These are phyloP conservation scores for Actinemys pallida DNA, from an alignment of 2,113 vertebrate genomes.

Conservation along the genomic window DNA sequence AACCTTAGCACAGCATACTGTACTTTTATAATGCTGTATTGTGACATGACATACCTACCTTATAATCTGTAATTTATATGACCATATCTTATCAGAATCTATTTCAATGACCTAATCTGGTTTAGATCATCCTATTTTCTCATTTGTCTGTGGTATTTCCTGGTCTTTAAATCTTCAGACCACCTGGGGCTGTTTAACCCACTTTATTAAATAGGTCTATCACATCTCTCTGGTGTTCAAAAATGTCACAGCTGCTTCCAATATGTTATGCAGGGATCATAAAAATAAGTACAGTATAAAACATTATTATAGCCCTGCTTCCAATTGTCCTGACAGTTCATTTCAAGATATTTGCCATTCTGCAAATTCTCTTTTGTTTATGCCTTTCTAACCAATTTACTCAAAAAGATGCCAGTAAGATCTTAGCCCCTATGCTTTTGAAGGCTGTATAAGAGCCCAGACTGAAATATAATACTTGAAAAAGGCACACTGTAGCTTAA, in stretches of 20 bases:
- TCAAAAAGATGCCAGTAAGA: neutral
- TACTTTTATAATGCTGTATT: accelerated
- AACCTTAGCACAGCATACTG: neutral
- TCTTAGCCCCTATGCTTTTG: neutral
- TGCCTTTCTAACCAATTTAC: neutral
- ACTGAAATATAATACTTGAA: neutral
- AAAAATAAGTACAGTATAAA: constrained; percentile 65
- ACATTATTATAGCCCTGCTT: constrained; percentile 43
- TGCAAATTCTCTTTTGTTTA: neutral
- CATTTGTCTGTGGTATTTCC: constrained; percentile 70
- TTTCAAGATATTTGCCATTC: neutral
- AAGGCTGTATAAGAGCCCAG: neutral
- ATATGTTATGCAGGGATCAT: constrained; percentile 42
- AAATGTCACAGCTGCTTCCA: constrained; percentile 72
- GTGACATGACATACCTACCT: constrained; percentile 20
- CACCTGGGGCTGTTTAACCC: constrained; percentile 64
- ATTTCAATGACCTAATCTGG: constrained; percentile 37
- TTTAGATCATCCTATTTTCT: constrained; percentile 62
- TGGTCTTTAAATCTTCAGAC: constrained; percentile 64
- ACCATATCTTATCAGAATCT: constrained; percentile 61
- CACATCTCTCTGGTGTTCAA: neutral
- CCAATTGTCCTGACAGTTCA: neutral
- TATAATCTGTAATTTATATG: constrained; percentile 26
- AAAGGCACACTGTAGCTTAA: neutral
- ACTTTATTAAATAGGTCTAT: constrained; percentile 68